Percentiles rank a stretch among this genome's conserved stretches.
These are phyloP conservation scores for Gymnopithys bicolor DNA, from an alignment of 2,797 vertebrate species.

Conservation along the genomic window DNA sequence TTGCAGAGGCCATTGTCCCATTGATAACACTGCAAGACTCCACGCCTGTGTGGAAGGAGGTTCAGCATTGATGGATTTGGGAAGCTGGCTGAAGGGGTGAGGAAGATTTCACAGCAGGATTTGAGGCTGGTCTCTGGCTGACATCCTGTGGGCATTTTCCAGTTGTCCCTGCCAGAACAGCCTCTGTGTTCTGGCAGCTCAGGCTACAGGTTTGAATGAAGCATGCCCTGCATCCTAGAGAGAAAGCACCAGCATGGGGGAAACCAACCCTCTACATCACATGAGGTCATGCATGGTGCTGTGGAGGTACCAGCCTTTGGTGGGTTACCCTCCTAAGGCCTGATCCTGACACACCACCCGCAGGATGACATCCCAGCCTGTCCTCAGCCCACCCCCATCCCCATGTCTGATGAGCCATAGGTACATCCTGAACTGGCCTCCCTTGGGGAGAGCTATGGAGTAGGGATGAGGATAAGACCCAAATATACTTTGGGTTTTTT, in stretches of 20 bases:
- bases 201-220: neutral
- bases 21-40: neutral
- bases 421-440: rapidly evolving
- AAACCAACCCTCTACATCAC: neutral
- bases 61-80: neutral
- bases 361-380: neutral
- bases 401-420: neutral
- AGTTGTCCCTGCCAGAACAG: neutral
- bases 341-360: neutral
- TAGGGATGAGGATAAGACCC: neutral
- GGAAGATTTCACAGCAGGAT: neutral
- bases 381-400: neutral
- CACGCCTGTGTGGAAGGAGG: neutral
- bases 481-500: neutral
- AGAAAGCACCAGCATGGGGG: neutral
- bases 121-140: rapidly evolving
- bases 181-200: neutral
- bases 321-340: neutral
- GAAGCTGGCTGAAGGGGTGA: neutral
- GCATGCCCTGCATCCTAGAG: neutral
- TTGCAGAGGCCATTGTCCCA: rapidly evolving
- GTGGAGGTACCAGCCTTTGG: neutral
- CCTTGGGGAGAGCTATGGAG: neutral
- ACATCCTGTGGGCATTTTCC: neutral
- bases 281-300: neutral